phyloP scores from a whole-genome alignment of 2,113 vertebrate genomes.

The Sorex araneus region DNA sequence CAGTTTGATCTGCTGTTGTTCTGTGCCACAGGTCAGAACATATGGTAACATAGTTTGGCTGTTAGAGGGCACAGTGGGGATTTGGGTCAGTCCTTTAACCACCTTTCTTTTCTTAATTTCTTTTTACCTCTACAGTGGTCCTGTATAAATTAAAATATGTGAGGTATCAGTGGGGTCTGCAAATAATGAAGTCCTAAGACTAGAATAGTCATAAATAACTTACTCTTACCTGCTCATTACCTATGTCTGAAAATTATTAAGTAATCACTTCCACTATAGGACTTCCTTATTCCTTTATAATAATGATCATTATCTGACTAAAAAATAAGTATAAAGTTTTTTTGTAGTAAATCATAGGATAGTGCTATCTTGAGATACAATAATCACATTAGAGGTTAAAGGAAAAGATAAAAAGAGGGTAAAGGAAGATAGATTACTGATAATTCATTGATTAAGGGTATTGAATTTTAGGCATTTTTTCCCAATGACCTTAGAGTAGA shows the following conservation, averaged over 20 bases:
- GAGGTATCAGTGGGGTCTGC: too few species aligned
- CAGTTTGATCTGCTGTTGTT: neutral
- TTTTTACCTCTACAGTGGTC: neutral
- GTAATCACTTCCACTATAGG: neutral
- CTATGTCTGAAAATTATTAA: neutral
- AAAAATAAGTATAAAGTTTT: neutral
- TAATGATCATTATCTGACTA: neutral
- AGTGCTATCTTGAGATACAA: neutral
- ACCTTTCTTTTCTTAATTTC: neutral
- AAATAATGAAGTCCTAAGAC: too few species aligned
- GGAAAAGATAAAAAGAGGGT: neutral
- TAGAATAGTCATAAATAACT: neutral
- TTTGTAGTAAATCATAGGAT: constrained; percentile 18
- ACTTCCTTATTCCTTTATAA: neutral
- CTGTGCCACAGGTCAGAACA: constrained; percentile 4
- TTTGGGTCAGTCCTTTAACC: neutral
- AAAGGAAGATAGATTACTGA: neutral
- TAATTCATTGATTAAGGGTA: neutral
- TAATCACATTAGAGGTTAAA: neutral
- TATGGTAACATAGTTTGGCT: neutral
- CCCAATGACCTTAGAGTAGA: neutral
- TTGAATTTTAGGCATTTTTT: constrained; percentile 9
- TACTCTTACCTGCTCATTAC: neutral
- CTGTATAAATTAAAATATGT: constrained; percentile 39
- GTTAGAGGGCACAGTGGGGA: neutral